A percentile compares a stretch with the other conserved stretches of the same genome.
phyloP scores from a whole-genome alignment of 2,113 vertebrate species.

The Himantopus leucocephalus region DNA sequence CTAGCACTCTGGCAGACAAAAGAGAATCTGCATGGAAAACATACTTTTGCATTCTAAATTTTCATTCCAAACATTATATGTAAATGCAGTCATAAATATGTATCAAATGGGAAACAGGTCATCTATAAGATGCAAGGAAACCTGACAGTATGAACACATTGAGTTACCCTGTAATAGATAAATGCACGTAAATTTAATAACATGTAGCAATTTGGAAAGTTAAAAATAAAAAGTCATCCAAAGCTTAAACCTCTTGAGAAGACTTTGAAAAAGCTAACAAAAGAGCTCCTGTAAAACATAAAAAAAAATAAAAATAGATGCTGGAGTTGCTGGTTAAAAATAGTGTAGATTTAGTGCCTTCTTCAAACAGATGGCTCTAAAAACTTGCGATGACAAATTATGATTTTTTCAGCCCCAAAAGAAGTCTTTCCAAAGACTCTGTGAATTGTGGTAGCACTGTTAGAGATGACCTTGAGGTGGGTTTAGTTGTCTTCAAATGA shows the following conservation, averaged over 20 bases:
- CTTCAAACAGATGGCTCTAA: conserved; percentile 50
- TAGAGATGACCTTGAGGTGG: neutral
- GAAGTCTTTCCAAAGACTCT: neutral
- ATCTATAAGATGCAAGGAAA: neutral
- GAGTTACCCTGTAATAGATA: neutral
- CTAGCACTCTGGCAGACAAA: neutral
- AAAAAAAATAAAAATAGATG: conserved; percentile 46
- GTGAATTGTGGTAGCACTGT: neutral
- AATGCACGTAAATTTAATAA: neutral
- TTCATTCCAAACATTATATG: neutral
- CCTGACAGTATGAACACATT: neutral
- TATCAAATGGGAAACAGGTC: neutral
- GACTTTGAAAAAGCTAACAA: conserved; percentile 22
- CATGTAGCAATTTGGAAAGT: neutral
- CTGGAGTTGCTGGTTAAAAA: conserved; percentile 43
- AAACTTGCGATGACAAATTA: conserved; percentile 34
- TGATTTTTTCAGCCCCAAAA: neutral
- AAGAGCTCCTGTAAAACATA: conserved; percentile 24
- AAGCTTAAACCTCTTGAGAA: neutral
- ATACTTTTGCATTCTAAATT: neutral
- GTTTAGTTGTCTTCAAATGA: neutral
- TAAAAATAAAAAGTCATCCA: neutral
- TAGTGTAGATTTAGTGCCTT: conserved; percentile 33
- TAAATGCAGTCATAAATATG: neutral
- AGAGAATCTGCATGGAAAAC: neutral